phyloP scores from a whole-genome alignment of 2,113 vertebrate species.

The Ictalurus furcatus region DNA sequence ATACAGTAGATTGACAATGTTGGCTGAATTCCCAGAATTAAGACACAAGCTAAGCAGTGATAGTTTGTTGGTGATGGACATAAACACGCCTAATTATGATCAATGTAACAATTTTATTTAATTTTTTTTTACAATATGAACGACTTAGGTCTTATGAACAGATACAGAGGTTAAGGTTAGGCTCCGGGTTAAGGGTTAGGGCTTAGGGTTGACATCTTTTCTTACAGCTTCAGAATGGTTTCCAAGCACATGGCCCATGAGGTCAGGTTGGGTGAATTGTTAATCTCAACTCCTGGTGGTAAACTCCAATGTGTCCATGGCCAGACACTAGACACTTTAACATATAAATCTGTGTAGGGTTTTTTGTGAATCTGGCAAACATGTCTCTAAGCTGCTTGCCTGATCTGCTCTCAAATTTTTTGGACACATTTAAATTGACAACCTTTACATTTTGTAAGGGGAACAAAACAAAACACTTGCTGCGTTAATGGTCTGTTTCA shows the following conservation, averaged over 20 bases:
- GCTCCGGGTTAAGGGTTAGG: not conserved
- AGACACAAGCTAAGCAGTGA: not conserved
- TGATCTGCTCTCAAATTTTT: not conserved
- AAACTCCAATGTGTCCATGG: not conserved
- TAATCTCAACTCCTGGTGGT: not conserved
- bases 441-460: not conserved
- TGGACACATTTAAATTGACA: not conserved
- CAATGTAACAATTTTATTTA: not conserved
- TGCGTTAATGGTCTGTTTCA: constrained; percentile 4
- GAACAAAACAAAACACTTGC: not conserved
- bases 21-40: not conserved
- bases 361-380: not conserved
- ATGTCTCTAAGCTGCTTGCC: not conserved
- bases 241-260: not conserved
- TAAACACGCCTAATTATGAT: not conserved
- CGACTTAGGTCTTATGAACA: not conserved
- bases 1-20: not conserved
- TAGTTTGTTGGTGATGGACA: not conserved
- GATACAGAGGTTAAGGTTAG: not conserved
- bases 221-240: not conserved
- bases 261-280: not conserved
- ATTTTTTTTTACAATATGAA: not conserved
- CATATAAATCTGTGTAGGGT: not conserved
- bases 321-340: not conserved
- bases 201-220: not conserved